Base-by-base conservation (phyloP, 2,888 invertebrate genomes). In the Stenodera caucasica region DNA sequence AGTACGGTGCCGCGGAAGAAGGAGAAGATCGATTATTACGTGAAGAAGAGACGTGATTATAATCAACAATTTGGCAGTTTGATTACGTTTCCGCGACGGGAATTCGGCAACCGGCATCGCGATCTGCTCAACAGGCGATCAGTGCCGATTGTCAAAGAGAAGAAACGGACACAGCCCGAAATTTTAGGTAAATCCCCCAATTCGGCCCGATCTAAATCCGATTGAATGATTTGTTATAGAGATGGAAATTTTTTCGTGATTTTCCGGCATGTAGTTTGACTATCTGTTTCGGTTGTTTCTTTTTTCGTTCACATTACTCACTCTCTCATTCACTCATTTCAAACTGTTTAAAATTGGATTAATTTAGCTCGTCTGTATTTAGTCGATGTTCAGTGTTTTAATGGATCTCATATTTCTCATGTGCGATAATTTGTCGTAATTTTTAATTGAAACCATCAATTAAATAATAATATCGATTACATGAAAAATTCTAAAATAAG, bases 1-100 rank as follows among this genome's bases (percentile, higher is more conserved):
- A 78, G 79, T 45, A 77, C 77, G 2, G 81, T 83, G 55, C 78
- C 81, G 5, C 79, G 83, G 51, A 85, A 85, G 72, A 84, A 83
- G 70, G 84, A 84, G 69, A 85, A 83, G 68, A 82, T 83, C 78
- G 82, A 79, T 61, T 67, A 71, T 26, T 73, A 68, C 55, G 72
- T 78, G 52, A 80, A 81, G 69, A 81, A 80, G 67, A 69, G 79
- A 55, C 71, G 75, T 55, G 79, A 79, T 69, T 77, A 77, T 60
- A 78, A 74, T 69, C 79, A 80, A 66, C 79, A 79, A 64, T 77
- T 77, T 66, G 79, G 78, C 2, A 80, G 79, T 70, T 72, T 80
- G 57, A 80, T 80, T 54, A 77, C 77, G 12, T 77, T 78, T 61
- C 78, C 79, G 2, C 74, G 79, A 56, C 67, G 77, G 52, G 80